Evolutionary conservation across 2,797 vertebrate genomes (phyloP), one percentile per base, ranked within the genome.

Genomic region (Cossypha heuglini): DNA sequence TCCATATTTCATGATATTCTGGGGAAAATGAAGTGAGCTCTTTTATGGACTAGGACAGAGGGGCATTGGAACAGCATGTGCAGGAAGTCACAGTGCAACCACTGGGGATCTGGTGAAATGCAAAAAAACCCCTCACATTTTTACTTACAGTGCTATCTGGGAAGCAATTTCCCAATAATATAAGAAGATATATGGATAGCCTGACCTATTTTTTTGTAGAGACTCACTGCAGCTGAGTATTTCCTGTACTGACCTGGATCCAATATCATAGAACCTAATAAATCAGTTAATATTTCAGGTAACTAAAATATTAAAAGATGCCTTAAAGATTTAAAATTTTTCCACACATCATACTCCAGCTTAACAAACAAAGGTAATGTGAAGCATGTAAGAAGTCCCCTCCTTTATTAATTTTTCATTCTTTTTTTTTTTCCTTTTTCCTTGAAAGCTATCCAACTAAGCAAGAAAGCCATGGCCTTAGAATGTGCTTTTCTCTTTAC

Each of bases 241-340:
- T 97, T 97, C 92, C 92, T 96, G 25, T 87, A 85, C 83, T 91
- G 91, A 97, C 81, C 83, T 96, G 92, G 88, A 95, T 97, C 86
- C 76, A 95, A 91, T 97, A 96, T 91, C 85, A 64, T 91, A 95
- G 88, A 92, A 96, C 79, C 93, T 95, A 96, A 95, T 96, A 87
- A 73, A 96, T 96, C 90, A 95, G 78, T 93, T 96, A 95, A 90
- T 93, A 92, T 96, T 88, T 97, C 90, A 92, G 73, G 90, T 96
- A 96, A 97, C 82, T 95, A 82, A 96, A 96, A 95, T 95, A 95
- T 94, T 96, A 97, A 87, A 93, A 91, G 97, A 96, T 98, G 95
- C 84, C 95, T 80, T 97, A 91, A 97, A 97, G 85, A 94, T 92
- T 91, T 94, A 59, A 95, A 64, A 25, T 93, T 96, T 97, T 93